Conservation (phyloP, 1,140 invertebrate genomes). For the Spodoptera frugiperda region DNA sequence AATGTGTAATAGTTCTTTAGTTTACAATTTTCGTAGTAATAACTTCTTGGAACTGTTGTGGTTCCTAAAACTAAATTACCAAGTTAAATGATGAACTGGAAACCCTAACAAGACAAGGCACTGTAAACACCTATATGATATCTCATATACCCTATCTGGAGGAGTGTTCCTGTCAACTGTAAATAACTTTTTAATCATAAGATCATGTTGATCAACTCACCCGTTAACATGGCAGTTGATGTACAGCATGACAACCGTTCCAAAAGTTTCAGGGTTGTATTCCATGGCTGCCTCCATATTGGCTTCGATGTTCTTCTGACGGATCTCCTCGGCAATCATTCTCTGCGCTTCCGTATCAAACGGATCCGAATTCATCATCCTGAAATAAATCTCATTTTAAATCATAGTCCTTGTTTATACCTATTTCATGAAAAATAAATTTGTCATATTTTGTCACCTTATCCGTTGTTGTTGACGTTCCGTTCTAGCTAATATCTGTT, state of each 20-base stretch:
- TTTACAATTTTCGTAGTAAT: no score
- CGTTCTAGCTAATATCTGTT: conserved; percentile 92
- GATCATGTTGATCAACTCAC: conserved; percentile 49
- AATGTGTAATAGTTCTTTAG: no score
- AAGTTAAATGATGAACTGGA: no score
- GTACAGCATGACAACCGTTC: conserved; percentile 98
- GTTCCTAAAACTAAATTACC: no score
- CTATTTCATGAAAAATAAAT: conserved; percentile 22
- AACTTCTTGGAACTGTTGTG: no score
- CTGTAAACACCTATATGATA: no score
- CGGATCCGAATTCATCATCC: conserved; percentile 97
- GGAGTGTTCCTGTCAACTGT: no score
- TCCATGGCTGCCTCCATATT: conserved; percentile 99
- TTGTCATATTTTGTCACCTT: conserved; percentile 60
- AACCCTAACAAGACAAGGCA: no score
- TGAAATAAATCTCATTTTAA: conserved; percentile 56
- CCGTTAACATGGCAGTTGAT: conserved; percentile 98
- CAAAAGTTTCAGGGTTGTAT: conserved; percentile 99
- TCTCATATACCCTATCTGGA: no score
- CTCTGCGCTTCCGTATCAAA: conserved; percentile 98
- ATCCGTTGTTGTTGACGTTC: conserved; percentile 93
- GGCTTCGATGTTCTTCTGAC: conserved; percentile 98
- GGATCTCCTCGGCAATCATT: conserved; percentile 98
- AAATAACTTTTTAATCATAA: no score
- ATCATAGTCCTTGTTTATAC: conserved; percentile 2